Percentiles rank a stretch among this genome's conserved stretches.
These are phyloP conservation scores for Tetranychus urticae DNA, from an alignment of 1,140 invertebrate species.

Conservation along the genomic window DNA sequence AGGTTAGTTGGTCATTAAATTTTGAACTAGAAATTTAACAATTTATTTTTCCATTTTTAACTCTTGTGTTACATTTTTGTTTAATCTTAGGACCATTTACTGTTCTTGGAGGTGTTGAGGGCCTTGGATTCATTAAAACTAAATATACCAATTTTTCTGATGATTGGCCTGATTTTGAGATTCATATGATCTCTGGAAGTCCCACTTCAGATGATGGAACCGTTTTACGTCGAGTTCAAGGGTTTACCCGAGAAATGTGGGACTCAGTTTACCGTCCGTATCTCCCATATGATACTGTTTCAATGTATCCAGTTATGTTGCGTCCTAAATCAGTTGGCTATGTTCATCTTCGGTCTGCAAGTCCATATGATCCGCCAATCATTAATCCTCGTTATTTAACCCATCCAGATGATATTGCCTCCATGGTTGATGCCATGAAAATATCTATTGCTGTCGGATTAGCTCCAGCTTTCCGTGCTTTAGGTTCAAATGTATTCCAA, in stretches of 20 bases:
- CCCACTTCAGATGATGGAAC: constrained; percentile 46
- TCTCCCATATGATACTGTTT: constrained; percentile 26
- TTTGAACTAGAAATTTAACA: constrained; percentile 22
- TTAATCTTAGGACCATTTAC: constrained; percentile 35
- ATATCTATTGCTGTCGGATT: constrained; percentile 12
- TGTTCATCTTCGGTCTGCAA: constrained; percentile 24
- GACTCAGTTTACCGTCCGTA: constrained; percentile 13
- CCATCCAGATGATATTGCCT: constrained; percentile 33
- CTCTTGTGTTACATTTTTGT: neutral
- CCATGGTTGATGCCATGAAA: constrained; percentile 17
- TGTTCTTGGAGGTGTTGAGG: constrained; percentile 52
- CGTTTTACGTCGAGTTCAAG: constrained; percentile 38
- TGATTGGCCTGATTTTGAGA: constrained; percentile 72
- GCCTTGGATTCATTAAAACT: constrained; percentile 57
- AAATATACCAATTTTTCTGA: constrained; percentile 56
- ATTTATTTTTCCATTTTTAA: neutral
- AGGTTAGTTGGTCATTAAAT: constrained; percentile 55
- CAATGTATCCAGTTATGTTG: constrained; percentile 40
- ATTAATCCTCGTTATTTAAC: constrained; percentile 56
- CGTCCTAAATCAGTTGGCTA: constrained; percentile 45
- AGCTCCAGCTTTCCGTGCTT: constrained; percentile 31
- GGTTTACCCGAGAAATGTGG: constrained; percentile 39
- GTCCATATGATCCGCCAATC: constrained; percentile 48
- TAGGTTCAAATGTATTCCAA: constrained; percentile 43
- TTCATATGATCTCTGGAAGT: constrained; percentile 57